phyloP scores from a whole-genome alignment of 2,797 vertebrate genomes.

The Tarsius wallacei region DNA sequence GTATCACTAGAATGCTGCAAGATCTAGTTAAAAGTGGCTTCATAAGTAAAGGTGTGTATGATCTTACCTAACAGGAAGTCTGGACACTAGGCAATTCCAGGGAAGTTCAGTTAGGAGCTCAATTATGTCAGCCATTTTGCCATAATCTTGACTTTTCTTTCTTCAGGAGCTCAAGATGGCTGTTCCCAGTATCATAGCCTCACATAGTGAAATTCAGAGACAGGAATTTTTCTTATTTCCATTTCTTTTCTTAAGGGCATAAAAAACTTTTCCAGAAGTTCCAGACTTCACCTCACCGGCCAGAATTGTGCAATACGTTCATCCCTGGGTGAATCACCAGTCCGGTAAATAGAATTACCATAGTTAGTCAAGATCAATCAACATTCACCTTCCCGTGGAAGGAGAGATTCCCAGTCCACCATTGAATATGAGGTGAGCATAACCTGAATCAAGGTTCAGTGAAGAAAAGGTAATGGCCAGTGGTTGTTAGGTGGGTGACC shows the following conservation, averaged over 20 bases:
- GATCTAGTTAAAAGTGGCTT: neutral
- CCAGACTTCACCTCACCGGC: neutral
- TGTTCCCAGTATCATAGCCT: slow-evolving; percentile 1
- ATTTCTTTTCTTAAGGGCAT: slow-evolving; percentile 22
- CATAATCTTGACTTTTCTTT: neutral
- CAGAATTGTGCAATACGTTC: neutral
- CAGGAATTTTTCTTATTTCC: slow-evolving; percentile 30
- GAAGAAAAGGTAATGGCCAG: neutral
- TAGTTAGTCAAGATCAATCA: neutral
- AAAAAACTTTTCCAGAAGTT: slow-evolving; percentile 3
- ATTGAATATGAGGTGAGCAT: neutral
- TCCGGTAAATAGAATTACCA: neutral
- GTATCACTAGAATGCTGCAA: neutral
- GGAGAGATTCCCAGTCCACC: neutral
- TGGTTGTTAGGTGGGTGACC: neutral
- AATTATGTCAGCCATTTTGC: neutral
- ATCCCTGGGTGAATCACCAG: neutral
- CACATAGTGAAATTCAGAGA: neutral
- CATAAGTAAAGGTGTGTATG: neutral
- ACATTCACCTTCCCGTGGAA: no score
- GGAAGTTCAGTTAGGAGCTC: neutral
- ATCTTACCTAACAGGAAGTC: neutral
- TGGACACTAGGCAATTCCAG: neutral
- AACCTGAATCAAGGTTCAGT: neutral
- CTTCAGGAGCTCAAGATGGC: neutral